Evolutionary conservation across 2,113 vertebrate species (phyloP), one percentile per base, ranked within the genome.

Genomic region (Diadophis punctatus): DNA sequence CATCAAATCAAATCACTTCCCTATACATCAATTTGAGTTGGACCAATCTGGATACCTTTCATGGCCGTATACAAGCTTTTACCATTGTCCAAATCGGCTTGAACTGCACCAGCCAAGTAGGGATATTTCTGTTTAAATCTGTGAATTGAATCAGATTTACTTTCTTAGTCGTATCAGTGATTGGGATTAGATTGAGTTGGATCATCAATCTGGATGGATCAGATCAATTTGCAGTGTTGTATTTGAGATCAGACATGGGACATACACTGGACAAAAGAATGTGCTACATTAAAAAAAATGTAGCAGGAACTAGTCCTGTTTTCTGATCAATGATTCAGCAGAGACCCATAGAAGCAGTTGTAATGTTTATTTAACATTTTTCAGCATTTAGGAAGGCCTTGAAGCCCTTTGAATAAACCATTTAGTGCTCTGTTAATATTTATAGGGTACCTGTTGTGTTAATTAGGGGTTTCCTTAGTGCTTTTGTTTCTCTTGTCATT

Each of bases 281-380:
- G 25, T 53, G n/a, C 25, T 51, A 8, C 25, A 51, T 27, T 34
- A 20, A 14, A n/a, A 92, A 80, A 92, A 84, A 92, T 11, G 1
- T 34, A 58, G 60, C 48, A 88, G 16, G 30, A 53, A 27, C 16
- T 43, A 88, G 30, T 80, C 46, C 48, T 11, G 80, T 56, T 84
- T 56, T 27, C 39, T 56, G 86, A 80, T 34, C 39, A 84, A 89
- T 52, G 39, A 80, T 80, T 55, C n/a, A 60, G 86, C 53, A 43
- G 68, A 80, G 49, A 12, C 11, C 48, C 51, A 39, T 92, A 10
- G 51, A 84, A 92, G 25, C 87, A 80, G 5, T 60, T 80, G 34
- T 48, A 25, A 80, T 84, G 60, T 92, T 92, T 88, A 92, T 88
- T 52, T 80, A 80, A 92, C 49, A 55, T 88, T 92, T 88, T 88